phyloP scores from a whole-genome alignment of 2,797 vertebrate species.

The Chelon auratus region DNA sequence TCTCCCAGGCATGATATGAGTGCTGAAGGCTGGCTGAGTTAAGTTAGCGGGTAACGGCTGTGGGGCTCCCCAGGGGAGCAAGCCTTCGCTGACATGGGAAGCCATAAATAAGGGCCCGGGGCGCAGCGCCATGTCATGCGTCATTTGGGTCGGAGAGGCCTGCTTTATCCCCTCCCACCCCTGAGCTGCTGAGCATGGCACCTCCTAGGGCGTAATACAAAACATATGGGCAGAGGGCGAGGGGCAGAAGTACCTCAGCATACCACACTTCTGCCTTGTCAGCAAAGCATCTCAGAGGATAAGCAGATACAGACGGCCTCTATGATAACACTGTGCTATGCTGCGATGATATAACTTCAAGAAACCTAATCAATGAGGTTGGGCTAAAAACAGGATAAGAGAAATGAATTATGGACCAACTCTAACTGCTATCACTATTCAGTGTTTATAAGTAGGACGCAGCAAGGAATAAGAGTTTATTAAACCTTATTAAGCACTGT shows the following conservation, averaged over 20 bases:
- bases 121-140: slow-evolving; percentile 84
- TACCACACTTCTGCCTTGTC: slow-evolving; percentile 77
- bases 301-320: slow-evolving; percentile 71
- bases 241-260: slow-evolving; percentile 76
- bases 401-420: background rate
- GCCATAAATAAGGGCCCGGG: slow-evolving; percentile 85
- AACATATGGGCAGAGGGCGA: slow-evolving; percentile 83
- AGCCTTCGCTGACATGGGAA: slow-evolving; percentile 85
- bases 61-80: slow-evolving; percentile 77
- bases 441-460: background rate
- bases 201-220: slow-evolving; percentile 85
- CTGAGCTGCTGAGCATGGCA: slow-evolving; percentile 80
- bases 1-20: slow-evolving; percentile 59
- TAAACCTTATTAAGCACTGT: background rate
- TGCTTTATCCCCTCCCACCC: slow-evolving; percentile 80
- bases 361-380: slow-evolving; percentile 20
- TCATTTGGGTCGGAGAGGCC: slow-evolving; percentile 83
- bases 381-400: background rate
- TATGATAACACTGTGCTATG: slow-evolving; percentile 49
- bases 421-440: background rate
- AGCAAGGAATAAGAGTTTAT: background rate
- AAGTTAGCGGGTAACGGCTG: slow-evolving; percentile 65
- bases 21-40: slow-evolving; percentile 56
- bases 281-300: slow-evolving; percentile 74
- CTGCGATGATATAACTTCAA: slow-evolving; percentile 14